These are phyloP conservation scores for Campylorhamphus procurvoides DNA, from an alignment of 2,113 vertebrate species.

Conservation along the genomic window DNA sequence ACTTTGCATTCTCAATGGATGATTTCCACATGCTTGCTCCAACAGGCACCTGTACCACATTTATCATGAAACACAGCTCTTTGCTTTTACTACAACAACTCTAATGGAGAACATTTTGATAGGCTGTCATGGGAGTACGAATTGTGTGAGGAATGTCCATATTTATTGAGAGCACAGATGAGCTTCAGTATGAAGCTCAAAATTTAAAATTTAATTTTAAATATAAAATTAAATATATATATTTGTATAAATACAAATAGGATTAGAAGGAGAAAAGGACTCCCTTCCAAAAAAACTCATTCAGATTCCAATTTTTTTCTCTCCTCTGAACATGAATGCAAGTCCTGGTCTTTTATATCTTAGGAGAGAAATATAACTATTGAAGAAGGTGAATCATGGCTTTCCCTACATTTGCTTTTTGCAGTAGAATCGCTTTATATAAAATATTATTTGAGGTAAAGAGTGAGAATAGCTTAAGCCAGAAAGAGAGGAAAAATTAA, in stretches of 20 bases:
- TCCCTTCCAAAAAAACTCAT: background rate
- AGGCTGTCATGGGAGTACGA: background rate
- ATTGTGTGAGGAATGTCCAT: background rate
- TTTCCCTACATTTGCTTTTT: background rate
- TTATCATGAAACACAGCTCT: background rate
- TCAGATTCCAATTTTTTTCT: background rate
- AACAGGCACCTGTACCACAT: background rate
- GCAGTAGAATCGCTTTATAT: background rate
- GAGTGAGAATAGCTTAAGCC: background rate
- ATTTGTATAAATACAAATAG: background rate
- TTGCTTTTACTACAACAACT: background rate
- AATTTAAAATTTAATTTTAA: rapidly evolving
- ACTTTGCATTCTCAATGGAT: background rate
- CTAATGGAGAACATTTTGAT: background rate
- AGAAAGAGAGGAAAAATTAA: background rate
- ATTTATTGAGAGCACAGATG: background rate
- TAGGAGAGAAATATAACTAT: background rate
- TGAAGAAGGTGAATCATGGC: background rate
- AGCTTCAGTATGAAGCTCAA: background rate
- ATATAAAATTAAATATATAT: background rate
- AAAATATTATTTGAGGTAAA: background rate
- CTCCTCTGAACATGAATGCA: background rate
- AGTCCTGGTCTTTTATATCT: background rate
- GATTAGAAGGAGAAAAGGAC: background rate
- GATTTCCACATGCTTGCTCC: background rate